phyloP scores from a whole-genome alignment of 2,888 invertebrate genomes.

The Agrochola lychnidis region DNA sequence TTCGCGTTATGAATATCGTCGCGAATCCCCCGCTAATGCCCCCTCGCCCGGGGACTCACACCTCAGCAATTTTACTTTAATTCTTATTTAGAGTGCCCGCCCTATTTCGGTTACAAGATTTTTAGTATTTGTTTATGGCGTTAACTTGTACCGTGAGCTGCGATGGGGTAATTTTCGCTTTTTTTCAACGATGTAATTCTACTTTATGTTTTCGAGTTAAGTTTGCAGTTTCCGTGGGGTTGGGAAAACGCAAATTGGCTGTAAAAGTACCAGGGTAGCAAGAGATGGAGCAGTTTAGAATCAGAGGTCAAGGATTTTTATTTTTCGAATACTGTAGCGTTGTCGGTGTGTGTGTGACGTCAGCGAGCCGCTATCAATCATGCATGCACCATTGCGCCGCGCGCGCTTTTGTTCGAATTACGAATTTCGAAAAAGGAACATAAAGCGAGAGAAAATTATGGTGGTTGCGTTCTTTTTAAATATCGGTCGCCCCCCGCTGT shows the following conservation, averaged over 20 bases:
- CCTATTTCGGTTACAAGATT: constrained; percentile 90
- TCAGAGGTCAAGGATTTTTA: constrained; percentile 86
- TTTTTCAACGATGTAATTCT: constrained; percentile 82
- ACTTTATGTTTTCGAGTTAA: constrained; percentile 75
- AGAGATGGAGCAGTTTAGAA: constrained; percentile 69
- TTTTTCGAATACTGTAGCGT: constrained; percentile 81
- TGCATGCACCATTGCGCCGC: constrained; percentile 89
- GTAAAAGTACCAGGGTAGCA: constrained; percentile 68
- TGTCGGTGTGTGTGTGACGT: constrained; percentile 77
- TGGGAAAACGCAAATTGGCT: constrained; percentile 80
- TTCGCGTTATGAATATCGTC: constrained; percentile 90
- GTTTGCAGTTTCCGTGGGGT: constrained; percentile 73
- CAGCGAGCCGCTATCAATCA: constrained; percentile 89
- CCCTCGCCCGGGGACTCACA: constrained; percentile 85
- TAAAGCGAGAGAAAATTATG: constrained; percentile 84
- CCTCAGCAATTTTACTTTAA: constrained; percentile 90
- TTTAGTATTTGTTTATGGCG: constrained; percentile 90
- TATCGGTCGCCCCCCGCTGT: constrained; percentile 81
- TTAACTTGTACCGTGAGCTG: constrained; percentile 81
- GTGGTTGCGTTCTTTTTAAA: constrained; percentile 85
- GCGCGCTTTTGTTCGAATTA: constrained; percentile 89
- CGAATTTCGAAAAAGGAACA: constrained; percentile 89
- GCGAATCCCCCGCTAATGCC: constrained; percentile 80
- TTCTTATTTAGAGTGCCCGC: constrained; percentile 90
- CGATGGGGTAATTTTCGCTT: constrained; percentile 85